Evolutionary conservation across 2,113 vertebrate genomes (phyloP).

Genomic region (Vulpes lagopus): DNA sequence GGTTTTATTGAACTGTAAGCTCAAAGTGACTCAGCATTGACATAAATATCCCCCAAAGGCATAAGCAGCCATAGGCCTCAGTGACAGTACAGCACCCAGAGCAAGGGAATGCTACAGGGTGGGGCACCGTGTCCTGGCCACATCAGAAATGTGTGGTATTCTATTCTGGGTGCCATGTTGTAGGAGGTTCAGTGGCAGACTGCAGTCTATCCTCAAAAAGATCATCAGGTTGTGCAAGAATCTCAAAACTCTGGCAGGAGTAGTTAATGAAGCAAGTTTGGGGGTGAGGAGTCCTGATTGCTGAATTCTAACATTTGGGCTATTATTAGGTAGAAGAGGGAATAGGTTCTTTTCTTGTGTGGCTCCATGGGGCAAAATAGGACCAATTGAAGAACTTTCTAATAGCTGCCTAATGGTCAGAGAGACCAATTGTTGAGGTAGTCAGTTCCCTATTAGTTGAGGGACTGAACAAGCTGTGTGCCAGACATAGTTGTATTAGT

Average conservation of each 20-base stretch:
- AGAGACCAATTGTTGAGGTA: slow-evolving; percentile 18
- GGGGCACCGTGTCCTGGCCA: not conserved
- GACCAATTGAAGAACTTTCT: slow-evolving; percentile 37
- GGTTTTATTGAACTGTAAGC: slow-evolving; percentile 36
- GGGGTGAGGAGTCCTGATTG: not conserved
- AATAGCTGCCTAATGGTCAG: not conserved
- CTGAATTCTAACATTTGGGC: slow-evolving; percentile 36
- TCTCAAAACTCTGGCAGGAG: not conserved
- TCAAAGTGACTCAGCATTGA: not conserved
- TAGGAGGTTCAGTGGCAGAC: not conserved
- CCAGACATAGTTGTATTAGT: not conserved
- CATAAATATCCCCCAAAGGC: slow-evolving; percentile 26
- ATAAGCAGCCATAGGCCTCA: not conserved
- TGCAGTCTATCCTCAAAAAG: not conserved
- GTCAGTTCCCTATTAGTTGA: slow-evolving; percentile 29
- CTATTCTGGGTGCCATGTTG: not conserved
- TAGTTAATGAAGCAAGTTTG: not conserved
- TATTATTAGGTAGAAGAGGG: not conserved
- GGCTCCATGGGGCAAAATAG: not conserved
- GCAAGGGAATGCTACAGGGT: not conserved
- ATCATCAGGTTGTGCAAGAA: slow-evolving; percentile 26
- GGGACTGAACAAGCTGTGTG: slow-evolving; percentile 15
- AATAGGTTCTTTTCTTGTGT: slow-evolving; percentile 27
- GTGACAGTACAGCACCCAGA: not conserved
- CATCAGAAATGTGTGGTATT: not conserved